Evolutionary conservation across 1,140 invertebrate species (phyloP), one percentile per base, ranked within the genome.

Genomic region (Babylonia areolata): DNA sequence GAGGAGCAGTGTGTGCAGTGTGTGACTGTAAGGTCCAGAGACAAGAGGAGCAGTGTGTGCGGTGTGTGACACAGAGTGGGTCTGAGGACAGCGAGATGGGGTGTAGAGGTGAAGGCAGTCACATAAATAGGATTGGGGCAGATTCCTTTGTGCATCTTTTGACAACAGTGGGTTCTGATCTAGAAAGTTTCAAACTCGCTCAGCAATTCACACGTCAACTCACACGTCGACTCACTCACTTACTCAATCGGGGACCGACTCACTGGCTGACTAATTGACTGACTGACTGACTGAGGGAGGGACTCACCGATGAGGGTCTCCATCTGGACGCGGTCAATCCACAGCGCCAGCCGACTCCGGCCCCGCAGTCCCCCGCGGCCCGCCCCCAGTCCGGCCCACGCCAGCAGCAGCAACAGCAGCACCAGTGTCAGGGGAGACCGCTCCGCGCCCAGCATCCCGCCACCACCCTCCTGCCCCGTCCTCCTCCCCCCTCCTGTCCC

Each of bases 291-390:
- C n/a, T n/a, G n/a, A n/a, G n/a, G n/a, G n/a, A 82, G 46, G 12
- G 77, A 87, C 88, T 81, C 81, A 89, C 85, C 87, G 37, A 88
- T 80, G 71, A 87, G 71, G 9, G 69, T 83, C 69, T 71, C 83
- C 37, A 87, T 83, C 58, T 88, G 88, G 37, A 58, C 81, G 42
- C 85, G 85, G 79, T 89, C 88, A 69, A 88, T 87, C 87, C 88
- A 89, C 35, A 87, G 85, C 15, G 85, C 84, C 80, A 88, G 87
- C 39, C 82, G 69, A 85, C 87, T 86, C 58, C 80, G 81, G 31
- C 78, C 83, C 64, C 78, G 58, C 6, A 3, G 9, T 78, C 77
- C 35, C 20, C 69, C 69, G n/a, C 69, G 31, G 15, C 73, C 23
- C 9, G 39, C 42, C 5, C 58, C 12, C 58, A 12, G 12, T 5